phyloP scores from a whole-genome alignment of 2,113 vertebrate species.

The Siniperca chuatsi region DNA sequence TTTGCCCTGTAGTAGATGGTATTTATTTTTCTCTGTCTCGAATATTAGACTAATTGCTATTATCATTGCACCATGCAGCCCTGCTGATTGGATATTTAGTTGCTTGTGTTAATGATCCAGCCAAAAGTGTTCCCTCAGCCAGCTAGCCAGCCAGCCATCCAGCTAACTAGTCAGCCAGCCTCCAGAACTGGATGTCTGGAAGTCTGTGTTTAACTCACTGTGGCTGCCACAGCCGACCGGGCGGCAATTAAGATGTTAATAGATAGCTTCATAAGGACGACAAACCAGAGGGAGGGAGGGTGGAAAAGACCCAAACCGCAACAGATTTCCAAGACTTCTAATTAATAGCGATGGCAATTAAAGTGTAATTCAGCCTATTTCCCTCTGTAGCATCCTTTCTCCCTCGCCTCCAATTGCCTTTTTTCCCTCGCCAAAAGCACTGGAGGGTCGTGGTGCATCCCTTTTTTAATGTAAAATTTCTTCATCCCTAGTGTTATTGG shows the following conservation, averaged over 20 bases:
- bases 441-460: conserved; percentile 39
- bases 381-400: conserved; percentile 30
- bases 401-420: conserved; percentile 39
- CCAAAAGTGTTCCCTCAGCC: conserved; percentile 30
- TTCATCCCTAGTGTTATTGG: conserved; percentile 25
- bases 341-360: conserved; percentile 80
- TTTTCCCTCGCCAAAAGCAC: conserved; percentile 52
- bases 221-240: conserved; percentile 61
- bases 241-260: conserved; percentile 78
- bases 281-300: conserved; percentile 49
- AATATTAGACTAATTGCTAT: conserved; percentile 18
- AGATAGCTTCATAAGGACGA: conserved; percentile 74
- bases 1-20: not conserved
- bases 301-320: conserved; percentile 54
- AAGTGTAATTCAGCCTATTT: conserved; percentile 65
- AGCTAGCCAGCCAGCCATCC: conserved; percentile 10
- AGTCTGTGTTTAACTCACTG: conserved; percentile 63
- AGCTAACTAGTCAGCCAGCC: conserved; percentile 28
- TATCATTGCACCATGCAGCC: conserved; percentile 1
- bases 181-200: conserved; percentile 33
- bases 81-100: conserved; percentile 37
- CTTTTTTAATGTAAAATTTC: conserved; percentile 37
- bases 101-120: conserved; percentile 52
- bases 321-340: conserved; percentile 77
- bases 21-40: conserved; percentile 15